Base-by-base conservation (phyloP, 2,113 vertebrate species). In the Hyperopisus bebe region DNA sequence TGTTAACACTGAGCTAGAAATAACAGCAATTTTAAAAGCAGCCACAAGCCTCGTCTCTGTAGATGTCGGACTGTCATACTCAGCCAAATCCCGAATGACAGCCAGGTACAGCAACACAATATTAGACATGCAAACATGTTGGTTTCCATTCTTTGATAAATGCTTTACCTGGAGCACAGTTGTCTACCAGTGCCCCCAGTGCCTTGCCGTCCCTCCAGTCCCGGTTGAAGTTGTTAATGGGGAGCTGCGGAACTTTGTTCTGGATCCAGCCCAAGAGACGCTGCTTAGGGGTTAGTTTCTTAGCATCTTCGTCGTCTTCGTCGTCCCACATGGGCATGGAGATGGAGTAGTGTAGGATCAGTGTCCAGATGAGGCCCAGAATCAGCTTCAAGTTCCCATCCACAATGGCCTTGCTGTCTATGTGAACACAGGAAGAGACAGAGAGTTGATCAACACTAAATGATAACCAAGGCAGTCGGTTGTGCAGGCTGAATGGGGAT, bases 251-350 rank as follows among this genome's bases (percentile, higher is more conserved):
- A 89, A 99, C 96, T 92, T 97, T 97, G 96, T 99, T 96, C 95
- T 99, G 98, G 90, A 99, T 99, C 98, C 98, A 99, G 92, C 98
- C 97, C 42, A 99, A 93, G 58, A 99, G 95, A 3, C 98, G 96
- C 93, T 99, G 98, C 92, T 99, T 99, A 42, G 98, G 98, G 0
- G 98, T 98, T 94, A 98, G 96, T 89, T 97, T 98, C 89, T 97
- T 97, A 5, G 94, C 94, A 0, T 98, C 98, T 35, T 98, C 98
- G 0, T 99, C 98, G 0, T 99, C 98, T 92, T 99, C 98, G 0
- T 99, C 98, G 0, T 99, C 98, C 98, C 98, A 99, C 97, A 98
- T 97, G 66, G 98, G 98, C 98, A 99, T 99, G 47, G 98, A 99
- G 94, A 99, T 99, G 92, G 98, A 99, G 88, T 99, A 99, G 94